Evolutionary conservation across 2,797 vertebrate genomes (phyloP), one percentile per base, ranked within the genome.

Genomic region (Diplodus sargus): DNA sequence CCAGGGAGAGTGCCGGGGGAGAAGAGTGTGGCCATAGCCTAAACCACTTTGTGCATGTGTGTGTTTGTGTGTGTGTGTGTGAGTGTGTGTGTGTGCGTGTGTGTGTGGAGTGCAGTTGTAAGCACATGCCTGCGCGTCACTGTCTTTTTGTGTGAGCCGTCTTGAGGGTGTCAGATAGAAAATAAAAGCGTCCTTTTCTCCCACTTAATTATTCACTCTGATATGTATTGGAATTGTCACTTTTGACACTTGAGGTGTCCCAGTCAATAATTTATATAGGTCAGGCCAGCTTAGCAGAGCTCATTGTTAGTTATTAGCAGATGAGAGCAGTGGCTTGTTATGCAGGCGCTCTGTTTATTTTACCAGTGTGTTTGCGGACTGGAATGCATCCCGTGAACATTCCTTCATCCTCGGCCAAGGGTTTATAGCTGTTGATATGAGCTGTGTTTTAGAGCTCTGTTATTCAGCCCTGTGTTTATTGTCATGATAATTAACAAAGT

Each of bases 231-330:
- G 86, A 91, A 92, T 93, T 91, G 93, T 95, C 93, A 91, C 89
- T 93, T 94, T 85, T 91, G 93, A 93, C 92, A 93, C 92, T 89
- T 82, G 89, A 94, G 91, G 89, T 91, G 85, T 93, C 91, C 78
- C 88, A 87, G 92, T 95, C 93, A 93, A 91, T 94, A 90, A 93
- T 94, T 91, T 88, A 94, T 94, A 85, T 91, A 91, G 93, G 93
- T 94, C 92, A 93, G 88, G 81, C 79, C 74, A 69, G 76, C 84
- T 90, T 82, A 90, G 80, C 86, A 57, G 69, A 69, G 86, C 89
- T 91, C 79, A 73, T 90, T 90, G 91, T 91, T 89, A 85, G 85
- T 93, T 91, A 93, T 91, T 93, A 93, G 90, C 90, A 80, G 85
- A 92, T 83, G 87, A 90, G 85, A 91, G 90, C 79, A 61, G 82